Evolutionary conservation across 1,140 invertebrate species (phyloP).

Genomic region (Cyclina sinensis): DNA sequence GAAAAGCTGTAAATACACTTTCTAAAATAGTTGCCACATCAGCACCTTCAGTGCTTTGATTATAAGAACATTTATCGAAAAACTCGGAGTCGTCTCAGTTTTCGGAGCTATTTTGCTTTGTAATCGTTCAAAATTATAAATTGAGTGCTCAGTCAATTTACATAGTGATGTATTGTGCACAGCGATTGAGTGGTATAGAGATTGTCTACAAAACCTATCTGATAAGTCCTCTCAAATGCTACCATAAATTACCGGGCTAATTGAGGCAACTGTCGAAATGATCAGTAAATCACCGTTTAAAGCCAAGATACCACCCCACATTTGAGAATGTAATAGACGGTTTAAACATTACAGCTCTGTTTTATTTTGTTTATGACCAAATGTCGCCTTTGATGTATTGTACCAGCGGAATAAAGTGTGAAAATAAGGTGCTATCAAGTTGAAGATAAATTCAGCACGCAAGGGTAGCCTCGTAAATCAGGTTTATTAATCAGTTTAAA

Average conservation of each 20-base stretch:
- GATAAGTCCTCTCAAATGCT: slow-evolving; percentile 28
- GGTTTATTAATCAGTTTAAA: slow-evolving; percentile 40
- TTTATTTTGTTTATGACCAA: slow-evolving; percentile 53
- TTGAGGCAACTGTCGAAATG: slow-evolving; percentile 23
- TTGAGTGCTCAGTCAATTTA: slow-evolving; percentile 18
- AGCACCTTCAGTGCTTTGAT: too few species aligned
- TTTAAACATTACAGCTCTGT: slow-evolving; percentile 32
- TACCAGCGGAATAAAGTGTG: slow-evolving; percentile 59
- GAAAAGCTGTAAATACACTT: too few species aligned
- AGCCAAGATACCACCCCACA: slow-evolving; percentile 34
- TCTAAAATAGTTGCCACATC: too few species aligned
- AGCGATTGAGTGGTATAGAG: slow-evolving; percentile 36
- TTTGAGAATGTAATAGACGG: slow-evolving; percentile 36
- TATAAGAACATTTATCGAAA: too few species aligned
- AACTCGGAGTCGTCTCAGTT: too few species aligned
- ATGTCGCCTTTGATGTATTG: slow-evolving; percentile 66
- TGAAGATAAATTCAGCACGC: slow-evolving; percentile 59
- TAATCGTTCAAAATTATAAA: slow-evolving; percentile 14
- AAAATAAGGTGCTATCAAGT: slow-evolving; percentile 59
- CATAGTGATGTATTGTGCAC: slow-evolving; percentile 41
- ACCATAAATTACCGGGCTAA: slow-evolving; percentile 32
- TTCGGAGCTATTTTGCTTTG: too few species aligned
- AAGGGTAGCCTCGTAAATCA: slow-evolving; percentile 61
- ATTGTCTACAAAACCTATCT: slow-evolving; percentile 24
- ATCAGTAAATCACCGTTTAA: slow-evolving; percentile 56